A percentile compares a stretch with the other conserved stretches of the same genome.
Evolutionary conservation across 2,113 vertebrate genomes (phyloP).

Genomic region (Nothoprocta perdicaria): DNA sequence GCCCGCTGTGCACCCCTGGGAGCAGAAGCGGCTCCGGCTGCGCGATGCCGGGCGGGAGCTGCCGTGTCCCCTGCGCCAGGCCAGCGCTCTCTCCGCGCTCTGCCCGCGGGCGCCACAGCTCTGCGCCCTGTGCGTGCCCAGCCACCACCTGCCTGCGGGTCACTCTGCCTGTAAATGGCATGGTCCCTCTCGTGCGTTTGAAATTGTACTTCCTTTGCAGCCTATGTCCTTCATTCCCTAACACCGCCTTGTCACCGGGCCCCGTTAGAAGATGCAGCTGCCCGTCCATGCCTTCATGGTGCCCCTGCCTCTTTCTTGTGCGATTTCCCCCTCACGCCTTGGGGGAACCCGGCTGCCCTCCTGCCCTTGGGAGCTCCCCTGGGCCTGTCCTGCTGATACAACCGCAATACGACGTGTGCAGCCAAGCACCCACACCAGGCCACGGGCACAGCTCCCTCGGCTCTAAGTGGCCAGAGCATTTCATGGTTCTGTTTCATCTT

Average conservation of each 20-base stretch:
- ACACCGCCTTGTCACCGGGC: background rate
- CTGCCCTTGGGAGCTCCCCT: too few relatives aligned
- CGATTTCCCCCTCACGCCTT: too few relatives aligned
- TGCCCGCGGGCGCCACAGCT: background rate
- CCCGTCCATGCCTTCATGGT: too few relatives aligned
- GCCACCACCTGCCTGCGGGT: background rate
- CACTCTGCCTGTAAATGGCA: background rate
- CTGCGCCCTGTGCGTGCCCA: background rate
- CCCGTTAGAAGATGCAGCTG: background rate
- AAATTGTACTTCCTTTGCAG: background rate
- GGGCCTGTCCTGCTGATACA: background rate
- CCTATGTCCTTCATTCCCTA: background rate
- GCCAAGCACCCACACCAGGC: background rate
- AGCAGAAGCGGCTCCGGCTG: background rate
- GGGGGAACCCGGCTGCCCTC: background rate
- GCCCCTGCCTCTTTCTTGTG: background rate
- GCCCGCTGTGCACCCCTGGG: background rate
- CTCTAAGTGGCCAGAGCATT: background rate
- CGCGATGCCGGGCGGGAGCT: accelerated
- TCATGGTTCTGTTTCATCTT: background rate
- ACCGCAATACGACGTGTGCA: accelerated
- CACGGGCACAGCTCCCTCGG: accelerated
- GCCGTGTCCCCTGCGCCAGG: background rate
- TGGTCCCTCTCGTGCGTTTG: background rate
- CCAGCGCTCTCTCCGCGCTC: background rate